A percentile compares a stretch with the other conserved stretches of the same genome.
phyloP scores from a whole-genome alignment of 2,888 invertebrate species.

The Tipula lateralis region DNA sequence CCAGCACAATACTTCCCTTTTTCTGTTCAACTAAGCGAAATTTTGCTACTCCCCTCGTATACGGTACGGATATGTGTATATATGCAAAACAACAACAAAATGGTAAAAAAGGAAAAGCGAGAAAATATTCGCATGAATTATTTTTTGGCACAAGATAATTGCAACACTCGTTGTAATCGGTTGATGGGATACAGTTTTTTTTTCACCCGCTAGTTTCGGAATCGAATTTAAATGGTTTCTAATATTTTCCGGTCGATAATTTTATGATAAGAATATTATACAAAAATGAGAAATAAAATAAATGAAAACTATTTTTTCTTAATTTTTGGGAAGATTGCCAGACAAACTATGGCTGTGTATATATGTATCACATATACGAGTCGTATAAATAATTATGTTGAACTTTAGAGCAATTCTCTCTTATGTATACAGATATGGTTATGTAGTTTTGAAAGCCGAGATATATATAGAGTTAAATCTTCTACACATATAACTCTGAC shows the following conservation, averaged over 20 bases:
- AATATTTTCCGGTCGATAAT: slow-evolving; percentile 19
- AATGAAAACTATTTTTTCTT: neutral
- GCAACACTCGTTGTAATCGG: neutral
- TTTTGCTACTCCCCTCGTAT: no score
- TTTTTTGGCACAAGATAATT: slow-evolving; percentile 19
- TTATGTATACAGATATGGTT: no score
- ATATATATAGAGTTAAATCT: no score
- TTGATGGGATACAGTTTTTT: neutral
- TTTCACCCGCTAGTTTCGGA: neutral
- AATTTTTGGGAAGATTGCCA: neutral
- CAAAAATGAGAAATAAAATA: neutral
- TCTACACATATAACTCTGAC: no score
- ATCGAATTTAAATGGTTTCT: slow-evolving; percentile 19
- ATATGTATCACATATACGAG: neutral
- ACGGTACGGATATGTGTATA: no score
- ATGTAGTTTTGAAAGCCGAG: no score
- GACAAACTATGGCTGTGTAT: neutral
- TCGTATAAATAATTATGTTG: no score
- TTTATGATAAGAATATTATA: neutral
- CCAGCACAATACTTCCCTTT: no score
- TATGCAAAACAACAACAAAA: neutral
- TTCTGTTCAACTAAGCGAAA: no score
- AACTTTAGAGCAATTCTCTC: no score
- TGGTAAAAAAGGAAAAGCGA: neutral
- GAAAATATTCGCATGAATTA: neutral